Conservation (phyloP, 23 tunicate genomes). For the Diplosoma virens region DNA sequence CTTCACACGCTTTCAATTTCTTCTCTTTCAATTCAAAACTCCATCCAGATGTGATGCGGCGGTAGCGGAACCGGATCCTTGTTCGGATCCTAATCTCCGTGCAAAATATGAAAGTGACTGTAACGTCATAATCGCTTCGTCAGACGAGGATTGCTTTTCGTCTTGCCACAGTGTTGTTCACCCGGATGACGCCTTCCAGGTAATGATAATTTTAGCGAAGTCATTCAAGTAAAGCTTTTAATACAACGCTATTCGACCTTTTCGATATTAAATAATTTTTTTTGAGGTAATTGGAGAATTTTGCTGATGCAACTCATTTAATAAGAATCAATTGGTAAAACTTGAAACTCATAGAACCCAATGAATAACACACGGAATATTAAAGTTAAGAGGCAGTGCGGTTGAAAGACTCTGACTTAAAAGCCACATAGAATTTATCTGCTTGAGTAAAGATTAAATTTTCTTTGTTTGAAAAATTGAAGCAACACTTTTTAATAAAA, state of each 20-base stretch:
- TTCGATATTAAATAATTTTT: not conserved
- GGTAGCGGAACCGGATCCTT: not conserved
- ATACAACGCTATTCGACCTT: too few species aligned
- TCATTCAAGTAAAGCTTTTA: too few species aligned
- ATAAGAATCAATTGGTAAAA: too few species aligned
- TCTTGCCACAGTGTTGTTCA: not conserved
- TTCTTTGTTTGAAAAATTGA: too few species aligned
- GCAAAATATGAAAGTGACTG: not conserved
- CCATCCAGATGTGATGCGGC: constrained; percentile 3
- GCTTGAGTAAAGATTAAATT: too few species aligned
- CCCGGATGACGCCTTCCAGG: constrained; percentile 9
- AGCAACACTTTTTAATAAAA: too few species aligned
- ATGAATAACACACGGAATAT: too few species aligned
- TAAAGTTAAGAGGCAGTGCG: too few species aligned
- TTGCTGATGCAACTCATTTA: too few species aligned
- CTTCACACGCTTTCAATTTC: not conserved
- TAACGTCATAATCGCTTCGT: not conserved
- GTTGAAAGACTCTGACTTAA: too few species aligned
- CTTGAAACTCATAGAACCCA: too few species aligned
- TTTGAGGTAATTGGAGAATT: not conserved
- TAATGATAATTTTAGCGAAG: not conserved
- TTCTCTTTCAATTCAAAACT: not conserved
- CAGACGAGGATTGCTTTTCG: constrained; percentile 2
- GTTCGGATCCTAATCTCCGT: not conserved
- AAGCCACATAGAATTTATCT: too few species aligned